Percentiles rank a stretch among this genome's conserved stretches.
Evolutionary conservation across 2,113 vertebrate species (phyloP).

Genomic region (Romanogobio albipinnatus): DNA sequence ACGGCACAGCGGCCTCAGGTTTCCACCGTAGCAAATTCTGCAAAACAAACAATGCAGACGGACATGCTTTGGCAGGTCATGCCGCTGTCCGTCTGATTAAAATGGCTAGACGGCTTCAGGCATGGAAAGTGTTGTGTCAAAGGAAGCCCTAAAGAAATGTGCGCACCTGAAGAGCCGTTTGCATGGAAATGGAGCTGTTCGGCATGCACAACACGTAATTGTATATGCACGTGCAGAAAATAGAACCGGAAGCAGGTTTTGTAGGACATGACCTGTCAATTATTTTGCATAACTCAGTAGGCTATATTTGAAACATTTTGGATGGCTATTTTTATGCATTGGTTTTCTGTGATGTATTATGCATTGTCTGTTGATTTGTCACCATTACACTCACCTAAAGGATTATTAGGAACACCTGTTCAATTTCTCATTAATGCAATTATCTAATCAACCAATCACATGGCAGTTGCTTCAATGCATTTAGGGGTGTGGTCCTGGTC

Average conservation of each 20-base stretch:
- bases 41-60: neutral
- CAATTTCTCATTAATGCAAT: no score
- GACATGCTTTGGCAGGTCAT: neutral
- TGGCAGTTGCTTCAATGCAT: no score
- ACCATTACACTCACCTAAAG: no score
- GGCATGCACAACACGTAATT: slow-evolving; percentile 2
- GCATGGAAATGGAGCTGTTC: slow-evolving; percentile 17
- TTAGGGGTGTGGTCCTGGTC: no score
- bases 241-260: neutral
- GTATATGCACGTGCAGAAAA: neutral
- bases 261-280: neutral
- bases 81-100: neutral
- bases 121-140: slow-evolving; percentile 45
- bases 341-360: neutral
- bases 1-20: slow-evolving; percentile 12
- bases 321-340: neutral
- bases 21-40: slow-evolving; percentile 8
- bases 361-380: neutral
- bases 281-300: neutral
- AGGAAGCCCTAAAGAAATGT: neutral
- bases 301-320: neutral
- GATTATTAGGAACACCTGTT: no score
- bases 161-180: slow-evolving; percentile 35
- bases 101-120: slow-evolving; percentile 31
- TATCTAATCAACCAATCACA: no score